Percentiles rank a stretch among this genome's conserved stretches.
phyloP scores from a whole-genome alignment of 2,113 vertebrate genomes.

The Antechinus stuartii region DNA sequence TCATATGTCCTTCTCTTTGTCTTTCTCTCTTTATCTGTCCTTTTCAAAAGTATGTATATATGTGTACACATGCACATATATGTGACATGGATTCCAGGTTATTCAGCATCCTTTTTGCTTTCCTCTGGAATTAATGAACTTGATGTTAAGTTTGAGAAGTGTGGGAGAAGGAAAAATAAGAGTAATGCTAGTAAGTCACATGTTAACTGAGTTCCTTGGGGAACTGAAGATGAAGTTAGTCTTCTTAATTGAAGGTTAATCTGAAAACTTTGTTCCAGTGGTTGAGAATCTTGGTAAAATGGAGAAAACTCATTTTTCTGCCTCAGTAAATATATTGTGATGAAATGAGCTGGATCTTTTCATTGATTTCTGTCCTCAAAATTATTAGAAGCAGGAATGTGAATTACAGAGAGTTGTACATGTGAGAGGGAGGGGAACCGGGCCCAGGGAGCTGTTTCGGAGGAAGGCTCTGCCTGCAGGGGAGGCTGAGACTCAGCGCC shows the following conservation, averaged over 20 bases:
- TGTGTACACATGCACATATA: too few relatives aligned
- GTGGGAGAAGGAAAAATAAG: not conserved
- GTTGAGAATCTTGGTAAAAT: not conserved
- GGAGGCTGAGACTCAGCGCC: not conserved
- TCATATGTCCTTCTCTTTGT: not conserved
- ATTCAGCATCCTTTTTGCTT: not conserved
- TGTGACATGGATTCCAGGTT: too few relatives aligned
- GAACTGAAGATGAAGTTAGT: not conserved
- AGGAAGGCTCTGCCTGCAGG: not conserved
- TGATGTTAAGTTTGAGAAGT: not conserved
- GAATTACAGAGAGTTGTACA: not conserved
- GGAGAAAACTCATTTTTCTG: not conserved
- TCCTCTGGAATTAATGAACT: not conserved
- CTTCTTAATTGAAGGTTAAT: not conserved
- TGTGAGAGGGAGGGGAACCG: not conserved
- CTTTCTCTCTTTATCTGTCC: not conserved
- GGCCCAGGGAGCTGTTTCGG: not conserved
- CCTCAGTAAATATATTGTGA: not conserved
- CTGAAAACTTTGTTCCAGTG: not conserved
- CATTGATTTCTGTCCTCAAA: not conserved
- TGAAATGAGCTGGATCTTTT: not conserved
- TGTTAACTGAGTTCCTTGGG: not conserved
- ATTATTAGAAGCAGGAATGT: not conserved
- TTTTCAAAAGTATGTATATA: not conserved
- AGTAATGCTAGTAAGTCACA: not conserved